These are phyloP conservation scores for Drosophila limbata DNA, from an alignment of 2,888 invertebrate species.

Conservation along the genomic window DNA sequence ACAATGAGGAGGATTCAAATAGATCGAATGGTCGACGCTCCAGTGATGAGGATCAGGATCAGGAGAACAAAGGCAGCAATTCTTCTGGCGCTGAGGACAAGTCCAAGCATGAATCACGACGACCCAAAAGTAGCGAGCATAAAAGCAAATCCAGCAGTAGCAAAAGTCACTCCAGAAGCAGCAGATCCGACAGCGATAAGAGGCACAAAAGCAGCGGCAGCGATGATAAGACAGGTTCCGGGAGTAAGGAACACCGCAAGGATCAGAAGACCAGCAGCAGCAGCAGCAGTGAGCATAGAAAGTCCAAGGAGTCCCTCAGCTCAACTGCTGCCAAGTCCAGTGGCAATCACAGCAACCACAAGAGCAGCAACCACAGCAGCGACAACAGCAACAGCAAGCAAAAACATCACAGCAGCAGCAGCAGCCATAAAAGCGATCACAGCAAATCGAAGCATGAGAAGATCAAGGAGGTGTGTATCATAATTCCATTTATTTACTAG, in stretches of 20 bases:
- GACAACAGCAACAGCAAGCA: slow-evolving; percentile 33
- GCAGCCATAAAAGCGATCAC: slow-evolving; percentile 42
- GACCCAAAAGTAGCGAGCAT: slow-evolving; percentile 38
- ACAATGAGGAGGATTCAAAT: slow-evolving; percentile 54
- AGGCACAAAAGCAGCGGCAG: slow-evolving; percentile 44
- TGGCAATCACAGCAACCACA: slow-evolving; percentile 42
- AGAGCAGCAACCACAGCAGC: slow-evolving; percentile 13
- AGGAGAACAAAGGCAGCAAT: slow-evolving; percentile 63
- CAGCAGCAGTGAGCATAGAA: slow-evolving; percentile 45
- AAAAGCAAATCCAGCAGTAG: slow-evolving; percentile 38
- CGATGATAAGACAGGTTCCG: slow-evolving; percentile 47
- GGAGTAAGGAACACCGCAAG: slow-evolving; percentile 46
- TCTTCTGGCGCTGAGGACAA: slow-evolving; percentile 53
- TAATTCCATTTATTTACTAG: too few species aligned
- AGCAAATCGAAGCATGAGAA: slow-evolving; percentile 57
- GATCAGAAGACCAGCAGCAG: slow-evolving; percentile 36
- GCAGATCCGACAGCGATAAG: slow-evolving; percentile 54
- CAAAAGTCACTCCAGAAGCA: slow-evolving; percentile 59
- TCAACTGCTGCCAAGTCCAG: slow-evolving; percentile 24
- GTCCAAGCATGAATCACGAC: slow-evolving; percentile 43
- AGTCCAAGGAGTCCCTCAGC: slow-evolving; percentile 43
- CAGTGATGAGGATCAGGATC: slow-evolving; percentile 73
- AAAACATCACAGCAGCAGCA: slow-evolving; percentile 42
- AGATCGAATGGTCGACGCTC: slow-evolving; percentile 57
- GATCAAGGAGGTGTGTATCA: slow-evolving; percentile 45